Evolutionary conservation across 2,797 vertebrate species (phyloP), one percentile per base, ranked within the genome.

Genomic region (Pempheris klunzingeri): DNA sequence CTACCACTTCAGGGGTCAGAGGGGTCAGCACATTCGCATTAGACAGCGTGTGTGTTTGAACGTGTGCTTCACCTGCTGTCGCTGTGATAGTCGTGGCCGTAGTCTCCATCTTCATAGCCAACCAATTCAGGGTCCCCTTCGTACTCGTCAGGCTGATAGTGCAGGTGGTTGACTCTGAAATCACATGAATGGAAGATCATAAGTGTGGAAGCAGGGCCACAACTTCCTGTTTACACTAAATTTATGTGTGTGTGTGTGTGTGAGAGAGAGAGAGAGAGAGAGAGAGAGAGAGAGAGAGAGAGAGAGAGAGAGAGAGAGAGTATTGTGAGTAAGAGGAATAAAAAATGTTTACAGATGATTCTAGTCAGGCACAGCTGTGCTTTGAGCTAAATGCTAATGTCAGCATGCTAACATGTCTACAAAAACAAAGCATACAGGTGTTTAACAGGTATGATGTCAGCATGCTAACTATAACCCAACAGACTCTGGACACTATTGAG

Each of bases 81-180:
- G 53, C 94, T 95, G 84, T 96, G 94, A 89, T 93, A 91, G 32
- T 97, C 96, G 46, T 95, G 94, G 82, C 87, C 87, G 15, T 97
- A 97, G 87, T 95, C 93, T 20, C 95, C 97, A 68, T 96, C 93
- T 74, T 94, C 93, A 83, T 96, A 97, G 80, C 91, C 94, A 2
- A 90, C 92, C 0, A 95, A 91, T 7, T 88, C 84, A 5, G 80
- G 69, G 64, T 96, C 96, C 28, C 95, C 94, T 70, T 90, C 90
- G 1, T 88, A 96, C 63, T 95, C 90, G 0, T 79, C 74, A 0
- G 94, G 95, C 64, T 95, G 94, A 0, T 96, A 96, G 7, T 86
- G 89, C 74, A 94, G 86, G 54, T 96, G 93, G 84, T 96, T 96
- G 86, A 93, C 89, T 64, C 94, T 95, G 81, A 58, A 84, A 73